Percentiles rank a stretch among this genome's conserved stretches.
Conservation (phyloP, 2,888 invertebrate species). For the Phalangium opilio region DNA sequence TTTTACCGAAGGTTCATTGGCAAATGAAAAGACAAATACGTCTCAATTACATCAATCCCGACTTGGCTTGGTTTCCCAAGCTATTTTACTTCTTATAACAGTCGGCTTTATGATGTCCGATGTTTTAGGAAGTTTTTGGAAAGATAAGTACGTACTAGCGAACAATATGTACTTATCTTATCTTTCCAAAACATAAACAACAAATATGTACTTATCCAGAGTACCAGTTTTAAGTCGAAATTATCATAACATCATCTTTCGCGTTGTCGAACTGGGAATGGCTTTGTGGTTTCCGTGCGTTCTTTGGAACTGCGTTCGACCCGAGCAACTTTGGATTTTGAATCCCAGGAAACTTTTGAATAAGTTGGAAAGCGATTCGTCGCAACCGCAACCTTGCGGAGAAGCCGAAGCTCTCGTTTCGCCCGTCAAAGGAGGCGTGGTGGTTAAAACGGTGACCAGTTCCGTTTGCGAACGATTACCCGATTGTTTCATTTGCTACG, state of each 20-base stretch:
- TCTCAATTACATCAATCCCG: conserved; percentile 83
- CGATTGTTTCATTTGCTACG: conserved; percentile 91
- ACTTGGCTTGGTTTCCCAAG: conserved; percentile 72
- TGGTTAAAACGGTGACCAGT: neutral
- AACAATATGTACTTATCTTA: too few relatives aligned
- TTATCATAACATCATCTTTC: conserved; percentile 80
- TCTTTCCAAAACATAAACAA: too few relatives aligned
- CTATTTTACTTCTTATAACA: conserved; percentile 74
- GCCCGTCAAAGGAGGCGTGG: neutral
- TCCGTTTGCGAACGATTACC: neutral
- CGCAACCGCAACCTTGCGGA: neutral
- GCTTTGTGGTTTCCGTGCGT: conserved; percentile 91
- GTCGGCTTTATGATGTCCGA: conserved; percentile 79
- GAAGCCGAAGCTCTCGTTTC: neutral
- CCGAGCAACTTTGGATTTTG: conserved; percentile 79
- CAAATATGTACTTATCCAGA: conserved; percentile 37
- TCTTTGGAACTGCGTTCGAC: conserved; percentile 81
- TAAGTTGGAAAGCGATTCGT: conserved; percentile 1
- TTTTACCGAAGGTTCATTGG: conserved; percentile 22
- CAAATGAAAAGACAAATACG: conserved; percentile 39
- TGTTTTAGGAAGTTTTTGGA: conserved; percentile 83
- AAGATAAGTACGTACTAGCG: conserved; percentile 56
- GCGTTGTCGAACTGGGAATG: conserved; percentile 77
- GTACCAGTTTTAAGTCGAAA: conserved; percentile 77
- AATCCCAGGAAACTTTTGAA: conserved; percentile 71